Percentiles rank a stretch among this genome's conserved stretches.
Evolutionary conservation across 2,888 invertebrate species (phyloP).

Genomic region (Sycophila texana): DNA sequence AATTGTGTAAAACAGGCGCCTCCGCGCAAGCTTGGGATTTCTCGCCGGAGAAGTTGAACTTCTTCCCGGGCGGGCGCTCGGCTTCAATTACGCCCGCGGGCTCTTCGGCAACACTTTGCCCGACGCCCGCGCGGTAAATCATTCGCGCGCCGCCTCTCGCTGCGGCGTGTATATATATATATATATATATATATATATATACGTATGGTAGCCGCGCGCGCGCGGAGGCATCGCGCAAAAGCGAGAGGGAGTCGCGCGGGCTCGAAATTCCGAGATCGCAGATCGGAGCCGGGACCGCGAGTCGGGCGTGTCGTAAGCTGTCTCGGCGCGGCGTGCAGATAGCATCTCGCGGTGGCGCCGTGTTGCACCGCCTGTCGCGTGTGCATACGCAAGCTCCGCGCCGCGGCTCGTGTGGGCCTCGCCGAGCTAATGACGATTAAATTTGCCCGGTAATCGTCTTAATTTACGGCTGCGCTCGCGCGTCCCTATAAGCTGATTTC

Average conservation of each 20-base stretch:
- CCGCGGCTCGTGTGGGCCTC: slow-evolving; percentile 17
- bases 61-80: slow-evolving; percentile 14
- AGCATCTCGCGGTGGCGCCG: slow-evolving; percentile 51
- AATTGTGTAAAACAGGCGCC: slow-evolving; percentile 37
- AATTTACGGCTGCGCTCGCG: slow-evolving; percentile 28
- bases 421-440: slow-evolving; percentile 49
- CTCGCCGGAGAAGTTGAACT: slow-evolving; percentile 25
- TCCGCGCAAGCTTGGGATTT: slow-evolving; percentile 25
- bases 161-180: no score
- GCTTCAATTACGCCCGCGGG: slow-evolving; percentile 45
- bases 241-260: background rate
- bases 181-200: no score
- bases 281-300: slow-evolving; percentile 27
- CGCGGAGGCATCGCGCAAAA: background rate
- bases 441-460: slow-evolving; percentile 46
- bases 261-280: slow-evolving; percentile 46
- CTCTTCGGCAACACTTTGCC: slow-evolving; percentile 38
- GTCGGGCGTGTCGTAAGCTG: slow-evolving; percentile 51
- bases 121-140: slow-evolving; percentile 34
- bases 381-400: background rate
- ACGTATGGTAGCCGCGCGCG: background rate
- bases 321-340: slow-evolving; percentile 35
- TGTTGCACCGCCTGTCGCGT: background rate
- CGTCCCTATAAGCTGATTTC: background rate
- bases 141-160: slow-evolving; percentile 5